Evolutionary conservation across 2,113 vertebrate genomes (phyloP), one percentile per base, ranked within the genome.

Genomic region (Aleadryas rufinucha): DNA sequence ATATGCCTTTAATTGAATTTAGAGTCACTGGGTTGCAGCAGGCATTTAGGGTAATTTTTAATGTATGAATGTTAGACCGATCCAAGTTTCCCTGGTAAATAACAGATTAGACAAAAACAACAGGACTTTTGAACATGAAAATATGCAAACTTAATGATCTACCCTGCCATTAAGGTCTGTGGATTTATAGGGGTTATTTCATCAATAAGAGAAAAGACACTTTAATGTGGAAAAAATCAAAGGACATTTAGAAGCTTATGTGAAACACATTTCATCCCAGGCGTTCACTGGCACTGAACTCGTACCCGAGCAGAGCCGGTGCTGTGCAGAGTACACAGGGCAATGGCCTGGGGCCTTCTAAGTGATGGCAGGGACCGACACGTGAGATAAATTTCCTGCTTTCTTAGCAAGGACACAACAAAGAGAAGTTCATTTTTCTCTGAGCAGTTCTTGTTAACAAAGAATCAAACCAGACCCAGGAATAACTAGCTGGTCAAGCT

Each of bases 11-110:
- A 93, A 94, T 80, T 93, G 60, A 94, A 87, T 93, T 95, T 90
- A 65, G 30, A 94, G 53, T 77, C 49, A 80, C 47, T 96, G 68
- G 5, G 18, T 83, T 96, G 82, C 71, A 90, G 75, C 50, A 82
- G 75, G 54, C 69, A 75, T 96, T 95, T 96, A 81, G 64, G 47
- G 60, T 87, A 96, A 75, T 94, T 95, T 95, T 96, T 91, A 89
- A 90, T 95, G 54, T 88, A 95, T 86, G 68, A 93, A 81, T 45
- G 60, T 77, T 86, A 74, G 71, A 81, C 33, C 77, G 52, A 63
- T 94, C 75, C 83, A 94, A 88, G 68, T 88, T 97, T 44, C 44
- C 31, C 56, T 84, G 69, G 85, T 89, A 93, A 96, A 86, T 86
- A 93, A 75, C 33, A 78, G 52, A 68, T 92, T 93, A 89, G 68